Percentiles rank a stretch among this genome's conserved stretches.
Evolutionary conservation across 2,797 vertebrate genomes (phyloP).

Genomic region (Bovichtus variegatus): DNA sequence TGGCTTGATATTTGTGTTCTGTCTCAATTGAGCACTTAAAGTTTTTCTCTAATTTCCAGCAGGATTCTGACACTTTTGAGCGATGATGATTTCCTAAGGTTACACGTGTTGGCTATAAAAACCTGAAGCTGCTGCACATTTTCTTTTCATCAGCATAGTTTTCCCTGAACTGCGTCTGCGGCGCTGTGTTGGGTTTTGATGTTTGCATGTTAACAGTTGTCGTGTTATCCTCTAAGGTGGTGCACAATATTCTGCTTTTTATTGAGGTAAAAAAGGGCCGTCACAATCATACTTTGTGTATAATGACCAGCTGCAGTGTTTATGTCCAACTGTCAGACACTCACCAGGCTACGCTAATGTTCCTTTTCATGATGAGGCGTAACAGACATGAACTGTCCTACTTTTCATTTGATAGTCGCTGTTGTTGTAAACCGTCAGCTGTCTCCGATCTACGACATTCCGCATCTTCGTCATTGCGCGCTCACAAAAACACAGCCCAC

Average conservation of each 20-base stretch:
- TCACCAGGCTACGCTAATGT: conserved; percentile 17
- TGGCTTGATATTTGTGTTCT: not conserved
- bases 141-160: not conserved
- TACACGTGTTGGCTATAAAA: too few relatives aligned
- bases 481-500: conserved; percentile 19
- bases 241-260: not conserved
- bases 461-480: not conserved
- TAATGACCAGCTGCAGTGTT: conserved; percentile 40
- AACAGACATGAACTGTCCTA: not conserved
- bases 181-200: not conserved
- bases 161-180: not conserved
- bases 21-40: not conserved
- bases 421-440: conserved; percentile 53
- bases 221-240: not conserved
- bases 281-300: conserved; percentile 11
- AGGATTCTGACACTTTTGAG: not conserved
- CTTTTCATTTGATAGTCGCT: conserved; percentile 4
- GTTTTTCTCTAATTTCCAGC: too few relatives aligned
- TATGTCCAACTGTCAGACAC: conserved; percentile 36
- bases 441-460: conserved; percentile 45
- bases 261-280: not conserved
- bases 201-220: not conserved
- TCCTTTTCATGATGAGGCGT: conserved; percentile 20
- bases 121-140: not conserved
- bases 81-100: not conserved